Percentiles rank a stretch among this genome's conserved stretches.
Conservation (phyloP, 2,113 vertebrate genomes). For the Colistium nudipinnis region DNA sequence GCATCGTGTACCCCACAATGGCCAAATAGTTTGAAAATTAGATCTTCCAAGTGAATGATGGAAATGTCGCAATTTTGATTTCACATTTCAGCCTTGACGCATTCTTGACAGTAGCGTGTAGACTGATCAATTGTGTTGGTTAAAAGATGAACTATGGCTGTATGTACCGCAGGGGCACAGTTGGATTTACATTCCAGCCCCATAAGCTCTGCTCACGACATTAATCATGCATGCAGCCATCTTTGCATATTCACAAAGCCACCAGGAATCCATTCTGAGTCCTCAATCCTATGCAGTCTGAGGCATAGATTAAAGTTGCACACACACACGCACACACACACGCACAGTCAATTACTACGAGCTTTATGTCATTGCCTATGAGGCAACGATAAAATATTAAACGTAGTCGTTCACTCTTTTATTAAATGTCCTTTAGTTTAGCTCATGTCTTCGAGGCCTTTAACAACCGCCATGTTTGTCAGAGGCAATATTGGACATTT, state of each 20-base stretch:
- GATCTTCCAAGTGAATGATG: not conserved
- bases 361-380: constrained; percentile 19
- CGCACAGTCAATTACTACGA: constrained; percentile 12
- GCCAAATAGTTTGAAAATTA: not conserved
- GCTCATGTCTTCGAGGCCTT: not conserved
- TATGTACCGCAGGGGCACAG: constrained; percentile 7
- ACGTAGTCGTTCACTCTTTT: not conserved
- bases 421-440: constrained; percentile 16
- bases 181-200: constrained; percentile 65
- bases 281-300: no score
- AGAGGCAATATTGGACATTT: constrained; percentile 1
- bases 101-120: no score
- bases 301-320: no score
- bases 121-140: no score
- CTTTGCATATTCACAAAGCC: constrained; percentile 67
- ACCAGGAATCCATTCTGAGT: constrained; percentile 44
- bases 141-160: constrained; percentile 2
- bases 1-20: not conserved
- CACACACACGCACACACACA: constrained; percentile 39
- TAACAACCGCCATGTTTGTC: not conserved
- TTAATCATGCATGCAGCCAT: constrained; percentile 61
- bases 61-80: no score
- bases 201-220: constrained; percentile 52
- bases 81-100: no score
- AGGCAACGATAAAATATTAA: constrained; percentile 24